These are phyloP conservation scores for Planococcus citri DNA, from an alignment of 1,140 invertebrate genomes.

Conservation along the genomic window DNA sequence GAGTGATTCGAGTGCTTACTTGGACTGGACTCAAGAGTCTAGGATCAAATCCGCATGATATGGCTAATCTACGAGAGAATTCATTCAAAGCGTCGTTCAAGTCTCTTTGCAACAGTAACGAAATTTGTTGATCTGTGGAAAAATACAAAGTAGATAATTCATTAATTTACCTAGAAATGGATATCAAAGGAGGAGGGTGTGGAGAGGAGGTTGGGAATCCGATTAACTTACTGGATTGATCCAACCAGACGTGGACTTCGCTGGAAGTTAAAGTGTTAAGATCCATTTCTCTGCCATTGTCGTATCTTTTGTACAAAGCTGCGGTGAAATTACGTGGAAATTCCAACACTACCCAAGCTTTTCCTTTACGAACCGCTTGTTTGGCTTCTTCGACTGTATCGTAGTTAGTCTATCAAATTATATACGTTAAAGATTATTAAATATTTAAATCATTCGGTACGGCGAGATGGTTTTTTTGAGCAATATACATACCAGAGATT, in stretches of 20 bases:
- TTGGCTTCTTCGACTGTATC: conserved; percentile 49
- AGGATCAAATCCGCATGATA: conserved; percentile 25
- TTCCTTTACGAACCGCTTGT: conserved; percentile 53
- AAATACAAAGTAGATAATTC: too few relatives aligned
- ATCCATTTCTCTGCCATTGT: conserved; percentile 48
- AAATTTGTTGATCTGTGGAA: conserved; percentile 84
- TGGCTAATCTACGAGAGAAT: conserved; percentile 46
- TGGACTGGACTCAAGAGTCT: conserved; percentile 8
- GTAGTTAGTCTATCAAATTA: conserved; percentile 47
- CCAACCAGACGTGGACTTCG: conserved; percentile 69
- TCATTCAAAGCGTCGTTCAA: conserved; percentile 64
- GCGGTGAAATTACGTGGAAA: conserved; percentile 78
- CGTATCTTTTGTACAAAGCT: conserved; percentile 51
- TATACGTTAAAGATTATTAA: neutral
- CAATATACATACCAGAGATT: conserved; percentile 26
- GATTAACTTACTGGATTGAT: conserved; percentile 66
- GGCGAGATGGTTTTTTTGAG: too few relatives aligned
- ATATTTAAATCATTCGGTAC: neutral
- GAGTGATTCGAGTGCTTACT: neutral
- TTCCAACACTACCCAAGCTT: conserved; percentile 73
- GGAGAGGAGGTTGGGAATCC: neutral
- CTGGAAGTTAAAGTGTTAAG: conserved; percentile 63
- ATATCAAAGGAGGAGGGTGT: neutral
- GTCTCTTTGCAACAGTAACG: conserved; percentile 64
- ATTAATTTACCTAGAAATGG: neutral